Evolutionary conservation across 2,888 invertebrate species (phyloP), one percentile per base, ranked within the genome.

Genomic region (Brenthis ino): DNA sequence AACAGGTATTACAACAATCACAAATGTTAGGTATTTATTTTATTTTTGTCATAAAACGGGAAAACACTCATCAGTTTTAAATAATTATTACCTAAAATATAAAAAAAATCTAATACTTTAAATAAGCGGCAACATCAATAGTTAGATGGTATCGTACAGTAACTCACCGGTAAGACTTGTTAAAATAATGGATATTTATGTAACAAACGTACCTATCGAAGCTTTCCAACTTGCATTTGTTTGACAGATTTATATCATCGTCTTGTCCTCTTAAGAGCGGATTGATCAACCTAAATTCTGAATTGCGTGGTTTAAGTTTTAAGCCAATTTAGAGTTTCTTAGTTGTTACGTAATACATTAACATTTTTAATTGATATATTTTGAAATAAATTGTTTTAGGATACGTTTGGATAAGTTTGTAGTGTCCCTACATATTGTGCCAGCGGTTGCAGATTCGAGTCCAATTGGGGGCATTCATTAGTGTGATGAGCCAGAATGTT

Each of bases 211-310:
- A 69, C 55, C 57, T 70, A 67, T 53, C 57, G 53, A 57, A 66
- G 57, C 69, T 24, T 57, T 68, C 57, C 57, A 51, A 72, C 65
- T 56, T 64, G 65, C 51, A 51, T 69, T 68, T 64, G 71, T 68
- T 56, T 73, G 73, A 71, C 69, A 72, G 75, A 73, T 76, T 75
- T 76, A 72, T 77, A 71, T 64, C 69, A 66, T 71, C 72, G 64
- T 69, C 58, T 67, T 60, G 63, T 65, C 68, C 70, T 72, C 67
- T 67, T 73, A 43, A 11, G 64, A 79, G 75, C 76, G 70, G 69
- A 76, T 75, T 77, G 75, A 75, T 74, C 79, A 79, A 81, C 79
- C 77, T 76, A 70, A 81, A 81, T 80, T 81, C 80, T 81, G 80
- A 76, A 77, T 78, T 77, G 82, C 77, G 71, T 58, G 67, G 57